Conservation (phyloP, 1,140 invertebrate genomes). For the Tribolium castaneum region DNA sequence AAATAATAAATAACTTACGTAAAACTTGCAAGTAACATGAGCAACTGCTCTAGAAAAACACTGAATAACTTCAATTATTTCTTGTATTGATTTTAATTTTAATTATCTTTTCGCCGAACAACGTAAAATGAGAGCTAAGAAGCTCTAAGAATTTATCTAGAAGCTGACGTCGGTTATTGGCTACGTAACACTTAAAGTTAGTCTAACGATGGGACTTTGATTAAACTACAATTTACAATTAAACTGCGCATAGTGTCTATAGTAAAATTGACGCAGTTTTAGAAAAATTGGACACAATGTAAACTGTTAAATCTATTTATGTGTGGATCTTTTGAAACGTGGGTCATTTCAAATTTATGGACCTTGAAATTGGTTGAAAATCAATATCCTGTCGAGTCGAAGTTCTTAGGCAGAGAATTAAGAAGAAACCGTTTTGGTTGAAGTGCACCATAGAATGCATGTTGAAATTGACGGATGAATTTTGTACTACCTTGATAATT, state of each 20-base stretch:
- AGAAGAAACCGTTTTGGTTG: conserved; percentile 20
- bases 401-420: conserved; percentile 16
- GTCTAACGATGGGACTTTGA: not conserved
- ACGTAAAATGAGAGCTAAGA: not conserved
- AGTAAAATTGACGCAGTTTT: too few species aligned
- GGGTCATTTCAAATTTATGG: conserved; percentile 27
- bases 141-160: not conserved
- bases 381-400: not conserved
- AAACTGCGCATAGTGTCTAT: not conserved
- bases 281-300: not conserved
- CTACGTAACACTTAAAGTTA: not conserved
- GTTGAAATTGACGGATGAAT: conserved; percentile 32
- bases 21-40: not conserved
- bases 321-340: conserved; percentile 21
- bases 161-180: not conserved
- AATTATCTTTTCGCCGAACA: not conserved
- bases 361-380: conserved; percentile 30
- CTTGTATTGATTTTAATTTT: not conserved
- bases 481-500: conserved; percentile 24
- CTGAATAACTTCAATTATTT: not conserved
- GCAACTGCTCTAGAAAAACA: not conserved
- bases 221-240: not conserved
- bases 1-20: not conserved
- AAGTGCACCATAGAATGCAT: conserved; percentile 31
- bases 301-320: not conserved